Evolutionary conservation across 2,113 vertebrate species (phyloP).

Genomic region (Xenus cinereus): DNA sequence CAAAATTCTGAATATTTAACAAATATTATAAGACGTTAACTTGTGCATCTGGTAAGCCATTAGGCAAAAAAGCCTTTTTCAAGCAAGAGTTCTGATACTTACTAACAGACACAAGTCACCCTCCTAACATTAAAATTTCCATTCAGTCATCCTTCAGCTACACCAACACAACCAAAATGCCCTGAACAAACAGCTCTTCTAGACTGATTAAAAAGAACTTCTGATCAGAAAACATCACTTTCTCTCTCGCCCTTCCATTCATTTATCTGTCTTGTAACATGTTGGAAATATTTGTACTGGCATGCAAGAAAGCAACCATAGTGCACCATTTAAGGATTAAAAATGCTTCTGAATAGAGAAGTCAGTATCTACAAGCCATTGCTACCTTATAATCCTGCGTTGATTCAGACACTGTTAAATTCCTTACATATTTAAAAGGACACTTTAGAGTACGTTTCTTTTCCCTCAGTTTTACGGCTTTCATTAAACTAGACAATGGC

Average conservation of each 20-base stretch:
- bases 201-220: neutral
- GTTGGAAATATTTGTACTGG: neutral
- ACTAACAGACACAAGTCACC: neutral
- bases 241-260: neutral
- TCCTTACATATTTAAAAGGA: neutral
- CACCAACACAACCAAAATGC: neutral
- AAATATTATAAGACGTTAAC: neutral
- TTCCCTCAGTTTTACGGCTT: constrained; percentile 22
- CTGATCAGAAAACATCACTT: neutral
- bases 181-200: neutral
- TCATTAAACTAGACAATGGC: constrained; percentile 17
- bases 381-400: neutral
- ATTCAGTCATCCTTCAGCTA: neutral
- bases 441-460: neutral
- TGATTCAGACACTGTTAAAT: constrained; percentile 14
- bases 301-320: neutral
- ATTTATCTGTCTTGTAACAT: neutral
- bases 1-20: neutral
- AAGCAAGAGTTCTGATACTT: neutral
- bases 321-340: constrained; percentile 43
- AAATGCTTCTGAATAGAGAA: constrained; percentile 7
- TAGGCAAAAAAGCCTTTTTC: neutral
- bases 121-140: neutral
- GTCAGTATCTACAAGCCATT: neutral
- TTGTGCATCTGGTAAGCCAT: neutral